Conservation (phyloP, 1,140 invertebrate species). For the Ceratitis capitata region DNA sequence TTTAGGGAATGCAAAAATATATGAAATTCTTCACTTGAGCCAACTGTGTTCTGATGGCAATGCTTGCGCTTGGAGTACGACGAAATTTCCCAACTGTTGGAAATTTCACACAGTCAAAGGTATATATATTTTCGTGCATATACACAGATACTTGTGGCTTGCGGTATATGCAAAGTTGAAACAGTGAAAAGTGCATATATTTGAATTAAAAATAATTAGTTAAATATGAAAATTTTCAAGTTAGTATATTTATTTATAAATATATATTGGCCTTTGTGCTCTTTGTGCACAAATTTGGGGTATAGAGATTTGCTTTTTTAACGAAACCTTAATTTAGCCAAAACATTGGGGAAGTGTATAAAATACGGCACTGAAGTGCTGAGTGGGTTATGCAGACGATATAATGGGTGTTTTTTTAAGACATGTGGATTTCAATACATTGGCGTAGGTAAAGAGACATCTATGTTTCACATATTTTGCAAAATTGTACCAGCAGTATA, state of each 20-base stretch:
- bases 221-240: background rate
- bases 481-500: no score
- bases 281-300: background rate
- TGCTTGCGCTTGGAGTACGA: background rate
- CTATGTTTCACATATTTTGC: no score
- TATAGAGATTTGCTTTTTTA: background rate
- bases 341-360: background rate
- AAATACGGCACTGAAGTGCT: background rate
- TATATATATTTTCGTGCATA: background rate
- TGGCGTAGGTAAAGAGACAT: no score
- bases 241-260: no score
- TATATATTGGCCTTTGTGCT: no score
- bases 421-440: no score
- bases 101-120: background rate
- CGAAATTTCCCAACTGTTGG: background rate
- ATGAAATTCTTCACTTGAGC: background rate
- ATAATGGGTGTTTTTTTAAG: no score
- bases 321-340: background rate
- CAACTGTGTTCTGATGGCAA: background rate
- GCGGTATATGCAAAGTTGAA: background rate
- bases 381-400: background rate
- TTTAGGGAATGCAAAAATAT: conserved; percentile 11
- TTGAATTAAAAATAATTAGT: background rate
- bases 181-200: background rate
- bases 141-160: background rate